Evolutionary conservation across 2,888 invertebrate genomes (phyloP), one percentile per base, ranked within the genome.

Genomic region (Pyralis farinalis): DNA sequence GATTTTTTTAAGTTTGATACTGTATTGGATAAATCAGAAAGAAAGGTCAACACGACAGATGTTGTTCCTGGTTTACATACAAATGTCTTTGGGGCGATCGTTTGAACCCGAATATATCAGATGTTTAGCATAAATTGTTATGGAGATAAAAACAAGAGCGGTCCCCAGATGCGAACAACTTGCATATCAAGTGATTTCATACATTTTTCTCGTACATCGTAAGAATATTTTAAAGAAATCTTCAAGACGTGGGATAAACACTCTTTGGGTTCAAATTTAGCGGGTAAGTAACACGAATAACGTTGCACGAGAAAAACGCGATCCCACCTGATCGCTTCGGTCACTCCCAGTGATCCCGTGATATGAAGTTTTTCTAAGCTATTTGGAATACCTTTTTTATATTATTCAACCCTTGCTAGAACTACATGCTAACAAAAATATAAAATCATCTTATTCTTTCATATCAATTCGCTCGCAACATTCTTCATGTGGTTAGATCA

Each of bases 51-150:
- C 52, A 44, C 55, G 49, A 63, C 77, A 77, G 58, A 71, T 76
- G 75, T 63, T 63, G 59, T 58, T 44, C 55, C 4, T 55, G 55
- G 65, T 77, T 78, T 78, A 69, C 76, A 79, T 78, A 73, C 63
- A 67, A 75, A 78, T 75, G 68, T 59, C 58, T 58, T 49, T 43
- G 63, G 66, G 61, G 53, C 63, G 60, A 68, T 63, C 71, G 72
- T 67, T 71, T 67, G 63, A 67, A 64, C 65, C 69, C 61, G 62
- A 69, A 71, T 78, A 71, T 68, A 72, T 78, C 74, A 74, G 62
- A 67, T 69, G 71, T 71, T 79, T 72, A 73, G 74, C 77, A 78
- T 79, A 75, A 71, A 72, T 74, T 77, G 70, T 61, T 69, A 67
- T 61, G 60, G 61, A 63, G 69, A 71, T 63, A 71, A 64, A 64